phyloP scores from a whole-genome alignment of 2,113 vertebrate species.

The Strix aluco region DNA sequence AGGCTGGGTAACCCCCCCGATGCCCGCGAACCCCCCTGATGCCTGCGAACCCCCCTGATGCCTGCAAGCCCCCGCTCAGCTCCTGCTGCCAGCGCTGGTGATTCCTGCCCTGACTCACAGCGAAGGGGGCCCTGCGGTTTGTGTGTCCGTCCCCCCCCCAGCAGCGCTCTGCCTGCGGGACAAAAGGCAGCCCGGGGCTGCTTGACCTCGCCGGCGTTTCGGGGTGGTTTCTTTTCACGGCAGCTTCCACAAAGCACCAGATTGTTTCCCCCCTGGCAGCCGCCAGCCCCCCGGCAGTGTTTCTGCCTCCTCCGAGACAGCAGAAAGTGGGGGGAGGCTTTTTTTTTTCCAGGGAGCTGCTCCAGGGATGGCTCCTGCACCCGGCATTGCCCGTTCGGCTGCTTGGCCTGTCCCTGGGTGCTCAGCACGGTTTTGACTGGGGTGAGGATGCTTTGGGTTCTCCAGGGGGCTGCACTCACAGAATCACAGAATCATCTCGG shows the following conservation, averaged over 20 bases:
- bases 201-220: background rate
- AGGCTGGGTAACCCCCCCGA: background rate
- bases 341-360: background rate
- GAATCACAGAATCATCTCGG: too few relatives aligned
- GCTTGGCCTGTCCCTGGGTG: background rate
- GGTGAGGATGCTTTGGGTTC: background rate
- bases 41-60: background rate
- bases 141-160: background rate
- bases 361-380: background rate
- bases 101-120: background rate
- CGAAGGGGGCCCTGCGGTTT: background rate
- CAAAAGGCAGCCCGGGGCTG: background rate
- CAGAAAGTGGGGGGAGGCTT: background rate
- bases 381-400: rapidly evolving
- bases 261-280: background rate
- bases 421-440: background rate
- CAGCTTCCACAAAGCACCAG: background rate
- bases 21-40: too few relatives aligned
- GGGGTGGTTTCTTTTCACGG: background rate
- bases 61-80: background rate
- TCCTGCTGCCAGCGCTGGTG: background rate
- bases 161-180: background rate
- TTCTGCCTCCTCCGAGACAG: background rate
- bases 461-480: rapidly evolving
- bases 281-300: background rate